phyloP scores from a whole-genome alignment of 2,888 invertebrate genomes.

The Phanerotoma sp. region DNA sequence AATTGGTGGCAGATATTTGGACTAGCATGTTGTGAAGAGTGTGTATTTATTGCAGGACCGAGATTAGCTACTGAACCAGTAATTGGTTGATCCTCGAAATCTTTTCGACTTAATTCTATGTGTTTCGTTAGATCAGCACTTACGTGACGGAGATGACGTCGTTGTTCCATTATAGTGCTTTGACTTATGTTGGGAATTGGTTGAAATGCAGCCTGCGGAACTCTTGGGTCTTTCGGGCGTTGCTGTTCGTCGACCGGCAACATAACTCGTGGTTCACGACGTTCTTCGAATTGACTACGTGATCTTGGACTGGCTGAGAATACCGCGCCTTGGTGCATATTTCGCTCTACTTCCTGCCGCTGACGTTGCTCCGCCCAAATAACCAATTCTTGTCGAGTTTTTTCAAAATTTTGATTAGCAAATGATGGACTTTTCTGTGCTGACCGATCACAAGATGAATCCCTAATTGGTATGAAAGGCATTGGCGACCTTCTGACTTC shows the following conservation, averaged over 20 bases:
- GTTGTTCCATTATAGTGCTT: slow-evolving; percentile 54
- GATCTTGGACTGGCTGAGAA: slow-evolving; percentile 51
- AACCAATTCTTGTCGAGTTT: slow-evolving; percentile 52
- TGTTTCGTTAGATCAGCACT: slow-evolving; percentile 55
- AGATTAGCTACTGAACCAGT: slow-evolving; percentile 53
- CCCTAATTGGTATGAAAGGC: slow-evolving; percentile 52
- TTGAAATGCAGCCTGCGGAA: slow-evolving; percentile 51
- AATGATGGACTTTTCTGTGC: slow-evolving; percentile 51
- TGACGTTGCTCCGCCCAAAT: slow-evolving; percentile 56
- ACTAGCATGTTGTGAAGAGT: slow-evolving; percentile 48
- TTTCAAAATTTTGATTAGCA: slow-evolving; percentile 52
- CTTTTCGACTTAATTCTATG: slow-evolving; percentile 52
- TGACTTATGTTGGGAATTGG: slow-evolving; percentile 54
- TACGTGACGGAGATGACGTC: slow-evolving; percentile 53
- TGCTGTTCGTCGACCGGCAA: slow-evolving; percentile 36
- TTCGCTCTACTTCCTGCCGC: slow-evolving; percentile 52
- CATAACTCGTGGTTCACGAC: slow-evolving; percentile 38
- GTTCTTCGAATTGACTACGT: slow-evolving; percentile 51
- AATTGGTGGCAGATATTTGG: slow-evolving; percentile 53
- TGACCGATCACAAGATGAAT: slow-evolving; percentile 46
- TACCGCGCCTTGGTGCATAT: slow-evolving; percentile 41
- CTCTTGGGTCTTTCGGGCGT: slow-evolving; percentile 45
- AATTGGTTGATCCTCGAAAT: slow-evolving; percentile 53
- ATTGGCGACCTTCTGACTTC: slow-evolving; percentile 53
- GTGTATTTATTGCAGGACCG: slow-evolving; percentile 39